phyloP scores from a whole-genome alignment of 1,140 invertebrate genomes.

The Scylla paramamosain region DNA sequence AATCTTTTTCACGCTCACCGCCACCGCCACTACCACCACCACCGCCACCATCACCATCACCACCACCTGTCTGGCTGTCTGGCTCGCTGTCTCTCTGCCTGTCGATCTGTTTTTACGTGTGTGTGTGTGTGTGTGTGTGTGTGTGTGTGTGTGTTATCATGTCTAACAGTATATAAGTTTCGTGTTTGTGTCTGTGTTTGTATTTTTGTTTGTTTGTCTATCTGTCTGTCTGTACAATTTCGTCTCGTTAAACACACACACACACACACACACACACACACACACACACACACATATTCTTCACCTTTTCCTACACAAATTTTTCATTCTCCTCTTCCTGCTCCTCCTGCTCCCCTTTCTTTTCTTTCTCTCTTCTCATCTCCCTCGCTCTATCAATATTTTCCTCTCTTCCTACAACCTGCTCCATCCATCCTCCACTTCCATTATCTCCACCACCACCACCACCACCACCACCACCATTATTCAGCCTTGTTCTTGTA shows the following conservation, averaged over 20 bases:
- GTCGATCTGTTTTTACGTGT: neutral
- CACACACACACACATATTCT: slow-evolving; percentile 28
- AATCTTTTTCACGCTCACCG: neutral
- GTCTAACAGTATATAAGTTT: neutral
- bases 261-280: slow-evolving; percentile 36
- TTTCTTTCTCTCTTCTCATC: too few relatives aligned
- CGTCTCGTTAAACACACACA: neutral
- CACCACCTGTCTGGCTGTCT: neutral
- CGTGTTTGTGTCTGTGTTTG: too few relatives aligned
- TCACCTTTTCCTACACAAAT: too few relatives aligned
- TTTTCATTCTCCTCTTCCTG: too few relatives aligned
- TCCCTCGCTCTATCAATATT: too few relatives aligned
- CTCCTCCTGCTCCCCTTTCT: too few relatives aligned
- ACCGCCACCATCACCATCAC: neutral
- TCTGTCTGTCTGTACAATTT: neutral
- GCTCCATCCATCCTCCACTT: too few relatives aligned
- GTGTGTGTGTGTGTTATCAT: neutral
- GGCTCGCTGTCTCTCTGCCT: neutral
- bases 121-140: neutral
- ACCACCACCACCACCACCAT: too few relatives aligned
- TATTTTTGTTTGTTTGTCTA: neutral
- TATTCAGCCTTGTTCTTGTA: too few relatives aligned
- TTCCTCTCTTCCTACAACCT: too few relatives aligned
- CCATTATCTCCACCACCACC: too few relatives aligned
- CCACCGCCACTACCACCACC: neutral